A percentile compares a stretch with the other conserved stretches of the same genome.
Conservation (phyloP, 2,888 invertebrate species). For the Drosophila pseudotakahashii region DNA sequence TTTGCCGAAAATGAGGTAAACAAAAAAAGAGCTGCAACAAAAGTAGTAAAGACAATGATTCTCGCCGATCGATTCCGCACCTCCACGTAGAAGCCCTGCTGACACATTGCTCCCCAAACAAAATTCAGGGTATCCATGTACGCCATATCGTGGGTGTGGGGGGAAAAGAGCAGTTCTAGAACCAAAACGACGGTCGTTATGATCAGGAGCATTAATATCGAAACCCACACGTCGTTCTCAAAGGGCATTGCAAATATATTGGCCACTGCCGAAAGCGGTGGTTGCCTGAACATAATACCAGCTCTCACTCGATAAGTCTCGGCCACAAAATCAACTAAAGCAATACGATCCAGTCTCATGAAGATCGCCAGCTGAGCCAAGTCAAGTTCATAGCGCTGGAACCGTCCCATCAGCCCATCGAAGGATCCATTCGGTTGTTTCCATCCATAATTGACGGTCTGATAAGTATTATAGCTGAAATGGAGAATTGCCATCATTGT, state of each 20-base stretch:
- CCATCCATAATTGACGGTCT: slow-evolving; percentile 86
- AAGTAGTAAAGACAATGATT: slow-evolving; percentile 86
- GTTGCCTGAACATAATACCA: slow-evolving; percentile 87
- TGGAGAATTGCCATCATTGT: no score
- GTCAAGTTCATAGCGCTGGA: slow-evolving; percentile 86
- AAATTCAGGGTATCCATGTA: slow-evolving; percentile 85
- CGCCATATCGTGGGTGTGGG: slow-evolving; percentile 68
- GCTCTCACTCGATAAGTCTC: slow-evolving; percentile 86
- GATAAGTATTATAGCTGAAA: slow-evolving; percentile 82
- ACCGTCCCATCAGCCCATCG: slow-evolving; percentile 86
- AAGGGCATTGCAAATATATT: slow-evolving; percentile 88
- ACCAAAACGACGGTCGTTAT: slow-evolving; percentile 73
- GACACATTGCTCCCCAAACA: slow-evolving; percentile 86
- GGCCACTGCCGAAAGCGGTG: slow-evolving; percentile 86
- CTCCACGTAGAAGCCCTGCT: slow-evolving; percentile 86
- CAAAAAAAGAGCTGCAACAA: slow-evolving; percentile 86
- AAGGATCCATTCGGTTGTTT: slow-evolving; percentile 86
- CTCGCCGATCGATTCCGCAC: slow-evolving; percentile 85
- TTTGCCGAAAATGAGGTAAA: slow-evolving; percentile 89
- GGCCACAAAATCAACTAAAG: slow-evolving; percentile 85
- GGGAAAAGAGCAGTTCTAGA: slow-evolving; percentile 76
- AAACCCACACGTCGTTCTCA: slow-evolving; percentile 86
- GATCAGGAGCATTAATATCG: slow-evolving; percentile 75
- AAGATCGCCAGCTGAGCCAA: slow-evolving; percentile 86
- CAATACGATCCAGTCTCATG: slow-evolving; percentile 86